Evolutionary conservation across 2,113 vertebrate genomes (phyloP).

Genomic region (Symphodus melops): DNA sequence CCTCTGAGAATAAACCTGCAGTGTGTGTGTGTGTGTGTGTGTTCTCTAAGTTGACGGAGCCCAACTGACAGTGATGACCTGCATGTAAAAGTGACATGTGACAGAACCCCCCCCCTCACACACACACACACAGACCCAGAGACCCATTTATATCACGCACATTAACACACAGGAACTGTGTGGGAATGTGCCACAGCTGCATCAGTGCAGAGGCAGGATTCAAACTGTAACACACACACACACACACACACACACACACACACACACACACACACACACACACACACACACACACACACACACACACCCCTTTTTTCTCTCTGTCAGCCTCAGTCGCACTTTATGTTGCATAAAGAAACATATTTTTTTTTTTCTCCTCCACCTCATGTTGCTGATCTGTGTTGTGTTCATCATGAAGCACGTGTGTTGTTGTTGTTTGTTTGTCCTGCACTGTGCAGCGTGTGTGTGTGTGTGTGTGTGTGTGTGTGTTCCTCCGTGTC

Average conservation of each 20-base stretch:
- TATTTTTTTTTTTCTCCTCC: neutral
- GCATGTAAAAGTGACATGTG: slow-evolving; percentile 37
- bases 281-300: slow-evolving; percentile 25
- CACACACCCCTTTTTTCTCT: neutral
- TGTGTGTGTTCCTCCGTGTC: slow-evolving; percentile 22
- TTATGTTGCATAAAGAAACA: slow-evolving; percentile 39
- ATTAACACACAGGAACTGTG: slow-evolving; percentile 7
- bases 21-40: slow-evolving; percentile 19
- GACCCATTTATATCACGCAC: slow-evolving; percentile 49
- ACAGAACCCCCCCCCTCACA: slow-evolving; percentile 41
- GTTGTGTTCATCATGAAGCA: slow-evolving; percentile 21
- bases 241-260: neutral
- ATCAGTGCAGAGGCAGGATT: slow-evolving; percentile 32
- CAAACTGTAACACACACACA: slow-evolving; percentile 12
- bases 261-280: slow-evolving; percentile 1
- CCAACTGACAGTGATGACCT: slow-evolving; percentile 27
- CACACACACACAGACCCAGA: slow-evolving; percentile 36
- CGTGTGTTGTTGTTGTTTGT: slow-evolving; percentile 14
- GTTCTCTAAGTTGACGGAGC: slow-evolving; percentile 5
- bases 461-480: slow-evolving; percentile 14
- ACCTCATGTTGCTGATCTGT: slow-evolving; percentile 19
- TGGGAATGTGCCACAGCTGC: slow-evolving; percentile 49
- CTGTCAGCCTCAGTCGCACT: slow-evolving; percentile 9
- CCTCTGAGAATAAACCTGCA: slow-evolving; percentile 1
- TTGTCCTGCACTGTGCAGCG: slow-evolving; percentile 12